Evolutionary conservation across 2,888 invertebrate genomes (phyloP), one percentile per base, ranked within the genome.

Genomic region (Charanyca ferruginea): DNA sequence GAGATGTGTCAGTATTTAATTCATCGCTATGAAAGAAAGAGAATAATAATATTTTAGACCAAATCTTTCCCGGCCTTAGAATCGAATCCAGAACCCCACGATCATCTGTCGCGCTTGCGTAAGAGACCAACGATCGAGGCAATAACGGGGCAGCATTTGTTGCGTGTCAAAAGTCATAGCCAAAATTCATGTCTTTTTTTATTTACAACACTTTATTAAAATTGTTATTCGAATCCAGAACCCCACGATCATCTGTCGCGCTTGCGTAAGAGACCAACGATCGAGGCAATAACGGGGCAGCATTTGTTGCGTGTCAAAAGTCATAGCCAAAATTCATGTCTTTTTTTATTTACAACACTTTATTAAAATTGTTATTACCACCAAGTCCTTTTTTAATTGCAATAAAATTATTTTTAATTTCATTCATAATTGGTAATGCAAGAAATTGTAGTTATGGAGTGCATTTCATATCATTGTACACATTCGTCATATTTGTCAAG

Each of bases 321-420:
- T 38, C 38, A 38, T 28, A 60, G 9, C 22, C 16, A 62, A 60
- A 51, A 9, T 32, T n/a, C n/a, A 62, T 23, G n/a, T 13, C 25
- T 45, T 63, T 55, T 48, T 58, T 20, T 23, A 54, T 38, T 54
- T 38, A 57, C 57, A 64, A 64, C 49, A 47, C 42, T 60, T 66
- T 67, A 67, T 55, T 49, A 22, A n/a, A 58, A 73, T 66, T 58
- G 45, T 73, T 78, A 76, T 72, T 66, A 54, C 47, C 51, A 48
- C 20, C 68, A 65, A 73, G 66, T 79, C 67, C 45, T 22, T 63
- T n/a, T 73, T 77, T 82, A 82, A 85, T 83, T 82, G 63, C 78
- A 74, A 72, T 79, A 73, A 82, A 73, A 82, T 76, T 66, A 72
- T 73, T 72, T 76, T 79, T 74, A 82, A 83, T 74, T 77, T 77